phyloP scores from a whole-genome alignment of 2,113 vertebrate species.

The Phyllostomus discolor region DNA sequence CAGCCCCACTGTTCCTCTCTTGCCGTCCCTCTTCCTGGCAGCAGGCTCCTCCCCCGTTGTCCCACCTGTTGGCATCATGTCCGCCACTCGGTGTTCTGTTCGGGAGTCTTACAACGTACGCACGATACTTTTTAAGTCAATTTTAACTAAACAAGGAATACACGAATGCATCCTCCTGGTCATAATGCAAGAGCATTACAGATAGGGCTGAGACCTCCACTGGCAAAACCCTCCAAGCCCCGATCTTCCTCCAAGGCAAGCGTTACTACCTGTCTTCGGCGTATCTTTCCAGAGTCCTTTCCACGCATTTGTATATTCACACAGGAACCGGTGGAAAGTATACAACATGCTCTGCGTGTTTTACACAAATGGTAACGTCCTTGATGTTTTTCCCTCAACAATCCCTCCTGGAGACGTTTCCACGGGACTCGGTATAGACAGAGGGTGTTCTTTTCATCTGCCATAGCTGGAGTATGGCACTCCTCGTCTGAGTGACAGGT shows the following conservation, averaged over 20 bases:
- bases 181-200: not conserved
- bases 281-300: not conserved
- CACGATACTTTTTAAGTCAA: not conserved
- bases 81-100: not conserved
- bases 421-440: not conserved
- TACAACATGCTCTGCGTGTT: not conserved
- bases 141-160: not conserved
- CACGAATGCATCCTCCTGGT: not conserved
- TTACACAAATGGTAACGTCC: slow-evolving; percentile 30
- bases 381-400: not conserved
- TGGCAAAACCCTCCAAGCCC: not conserved
- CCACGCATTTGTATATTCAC: not conserved
- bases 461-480: not conserved
- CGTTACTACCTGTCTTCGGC: not conserved
- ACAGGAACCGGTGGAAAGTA: not conserved
- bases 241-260: not conserved
- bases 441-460: not conserved
- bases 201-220: not conserved
- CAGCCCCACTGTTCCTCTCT: not conserved
- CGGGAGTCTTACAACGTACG: not conserved
- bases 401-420: not conserved
- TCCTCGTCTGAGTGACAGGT: slow-evolving; percentile 8
- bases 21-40: not conserved
- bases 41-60: not conserved
- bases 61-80: not conserved